A percentile compares a stretch with the other conserved stretches of the same genome.
These are phyloP conservation scores for Drosophila sp. DNA, from an alignment of 1,140 invertebrate species.

Conservation along the genomic window DNA sequence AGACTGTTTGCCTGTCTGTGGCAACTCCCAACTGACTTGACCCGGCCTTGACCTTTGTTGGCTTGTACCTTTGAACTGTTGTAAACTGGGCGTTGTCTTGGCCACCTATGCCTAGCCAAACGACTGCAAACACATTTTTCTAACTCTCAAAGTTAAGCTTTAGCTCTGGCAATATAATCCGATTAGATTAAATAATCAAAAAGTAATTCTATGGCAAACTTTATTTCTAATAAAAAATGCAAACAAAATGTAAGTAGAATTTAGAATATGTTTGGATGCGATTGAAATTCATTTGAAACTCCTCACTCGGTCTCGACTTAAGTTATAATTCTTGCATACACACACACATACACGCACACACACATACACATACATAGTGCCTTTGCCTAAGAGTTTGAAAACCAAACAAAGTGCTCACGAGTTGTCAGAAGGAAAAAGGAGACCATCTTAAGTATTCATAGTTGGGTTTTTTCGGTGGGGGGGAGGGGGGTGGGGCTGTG, in stretches of 20 bases:
- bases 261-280: neutral
- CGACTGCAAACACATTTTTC: no score
- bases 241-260: slow-evolving; percentile 1
- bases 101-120: neutral
- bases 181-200: no score
- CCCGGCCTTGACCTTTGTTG: slow-evolving; percentile 54
- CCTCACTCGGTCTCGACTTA: no score
- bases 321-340: no score
- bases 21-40: neutral
- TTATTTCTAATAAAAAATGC: neutral
- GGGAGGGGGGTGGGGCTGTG: slow-evolving; percentile 1
- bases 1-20: slow-evolving; percentile 22
- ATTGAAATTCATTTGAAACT: neutral
- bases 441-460: slow-evolving; percentile 7
- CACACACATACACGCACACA: slow-evolving; percentile 11
- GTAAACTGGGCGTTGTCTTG: slow-evolving; percentile 39
- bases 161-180: no score
- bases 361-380: neutral
- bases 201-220: no score
- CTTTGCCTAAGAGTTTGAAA: slow-evolving; percentile 1
- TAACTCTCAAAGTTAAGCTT: no score
- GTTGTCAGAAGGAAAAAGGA: neutral
- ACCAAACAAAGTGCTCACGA: slow-evolving; percentile 5
- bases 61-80: slow-evolving; percentile 63
- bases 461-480: slow-evolving; percentile 1